Conservation (phyloP, 2,888 invertebrate genomes). For the Stenolophus ochropezus region DNA sequence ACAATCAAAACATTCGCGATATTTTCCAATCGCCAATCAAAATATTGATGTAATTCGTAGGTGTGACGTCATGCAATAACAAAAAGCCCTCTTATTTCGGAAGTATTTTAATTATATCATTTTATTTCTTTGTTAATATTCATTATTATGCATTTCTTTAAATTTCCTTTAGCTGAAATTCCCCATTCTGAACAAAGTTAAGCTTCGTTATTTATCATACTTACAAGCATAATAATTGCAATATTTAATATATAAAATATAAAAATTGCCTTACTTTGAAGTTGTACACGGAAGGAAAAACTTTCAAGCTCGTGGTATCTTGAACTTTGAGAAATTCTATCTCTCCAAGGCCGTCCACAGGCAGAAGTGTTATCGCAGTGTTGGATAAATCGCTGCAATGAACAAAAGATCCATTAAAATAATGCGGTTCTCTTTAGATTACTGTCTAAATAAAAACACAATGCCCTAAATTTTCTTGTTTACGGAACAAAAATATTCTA, state of each 20-base stretch:
- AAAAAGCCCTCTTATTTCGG: too few relatives aligned
- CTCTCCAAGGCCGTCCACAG: constrained; percentile 75
- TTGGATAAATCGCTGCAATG: constrained; percentile 76
- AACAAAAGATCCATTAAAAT: background rate
- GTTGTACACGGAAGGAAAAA: constrained; percentile 77
- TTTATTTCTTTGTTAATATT: too few relatives aligned
- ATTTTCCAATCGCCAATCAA: too few relatives aligned
- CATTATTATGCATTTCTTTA: too few relatives aligned
- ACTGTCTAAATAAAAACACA: background rate
- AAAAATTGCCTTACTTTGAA: constrained; percentile 71
- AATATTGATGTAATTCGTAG: too few relatives aligned
- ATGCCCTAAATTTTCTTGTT: background rate
- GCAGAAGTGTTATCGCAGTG: constrained; percentile 76
- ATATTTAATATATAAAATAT: background rate
- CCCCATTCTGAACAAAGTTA: too few relatives aligned
- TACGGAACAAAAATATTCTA: background rate
- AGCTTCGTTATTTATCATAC: background rate
- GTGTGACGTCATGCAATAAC: too few relatives aligned
- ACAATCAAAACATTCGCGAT: too few relatives aligned
- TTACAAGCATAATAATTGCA: background rate
- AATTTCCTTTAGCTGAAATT: too few relatives aligned
- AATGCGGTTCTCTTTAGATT: background rate
- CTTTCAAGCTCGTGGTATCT: constrained; percentile 75
- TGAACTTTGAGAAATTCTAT: constrained; percentile 75
- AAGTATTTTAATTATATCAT: too few relatives aligned